Conservation (phyloP, 1,140 invertebrate genomes). For the Drosophila nasuta region DNA sequence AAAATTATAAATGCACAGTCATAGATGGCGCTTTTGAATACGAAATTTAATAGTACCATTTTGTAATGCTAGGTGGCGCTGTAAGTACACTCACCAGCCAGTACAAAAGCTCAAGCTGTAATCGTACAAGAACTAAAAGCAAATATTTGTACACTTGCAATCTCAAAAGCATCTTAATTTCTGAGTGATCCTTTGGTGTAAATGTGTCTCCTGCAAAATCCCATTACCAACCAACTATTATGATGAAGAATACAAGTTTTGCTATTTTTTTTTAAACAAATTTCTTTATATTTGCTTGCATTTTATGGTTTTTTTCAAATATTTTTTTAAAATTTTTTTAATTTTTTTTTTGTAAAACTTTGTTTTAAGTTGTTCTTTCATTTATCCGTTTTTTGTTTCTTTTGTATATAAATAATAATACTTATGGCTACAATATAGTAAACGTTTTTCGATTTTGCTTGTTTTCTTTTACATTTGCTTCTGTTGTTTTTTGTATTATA, state of each 20-base stretch:
- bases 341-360: constrained; percentile 78
- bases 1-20: too few relatives aligned
- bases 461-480: constrained; percentile 30
- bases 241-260: neutral
- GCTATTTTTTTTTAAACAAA: constrained; percentile 64
- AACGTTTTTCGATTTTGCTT: constrained; percentile 75
- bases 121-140: too few relatives aligned
- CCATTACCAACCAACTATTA: constrained; percentile 6
- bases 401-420: constrained; percentile 82
- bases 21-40: too few relatives aligned
- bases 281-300: constrained; percentile 77
- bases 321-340: constrained; percentile 35
- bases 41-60: too few relatives aligned
- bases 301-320: constrained; percentile 53
- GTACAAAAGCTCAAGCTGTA: too few relatives aligned
- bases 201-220: neutral
- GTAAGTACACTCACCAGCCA: too few relatives aligned
- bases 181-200: neutral
- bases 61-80: too few relatives aligned
- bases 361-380: constrained; percentile 78
- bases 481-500: constrained; percentile 25
- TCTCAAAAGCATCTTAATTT: too few relatives aligned
- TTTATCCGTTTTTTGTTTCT: constrained; percentile 62
- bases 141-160: too few relatives aligned
- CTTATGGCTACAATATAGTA: constrained; percentile 81